phyloP scores from a whole-genome alignment of 2,113 vertebrate species.

The Phylloscopus whistleri region DNA sequence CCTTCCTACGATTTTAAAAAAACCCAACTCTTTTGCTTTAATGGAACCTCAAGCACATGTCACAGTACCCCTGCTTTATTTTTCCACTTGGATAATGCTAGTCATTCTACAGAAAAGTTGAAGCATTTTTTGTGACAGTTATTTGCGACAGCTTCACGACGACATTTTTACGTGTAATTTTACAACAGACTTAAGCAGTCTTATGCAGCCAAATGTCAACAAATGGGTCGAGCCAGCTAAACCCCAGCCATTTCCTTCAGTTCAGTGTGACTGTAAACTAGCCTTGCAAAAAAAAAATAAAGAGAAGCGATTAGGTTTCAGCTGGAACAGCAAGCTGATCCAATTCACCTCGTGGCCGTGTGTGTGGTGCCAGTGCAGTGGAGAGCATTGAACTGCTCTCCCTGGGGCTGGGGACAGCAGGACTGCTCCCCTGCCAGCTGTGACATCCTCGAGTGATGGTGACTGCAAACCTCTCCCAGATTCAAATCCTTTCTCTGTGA shows the following conservation, averaged over 20 bases:
- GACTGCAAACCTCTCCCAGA: not conserved
- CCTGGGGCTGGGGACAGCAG: not conserved
- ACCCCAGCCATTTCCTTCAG: not conserved
- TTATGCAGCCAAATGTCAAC: not conserved
- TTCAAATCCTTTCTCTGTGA: not conserved
- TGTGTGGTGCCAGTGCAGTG: not conserved
- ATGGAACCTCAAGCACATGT: not conserved
- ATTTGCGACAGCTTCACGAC: not conserved
- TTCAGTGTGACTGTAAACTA: not conserved
- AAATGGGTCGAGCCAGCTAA: not conserved
- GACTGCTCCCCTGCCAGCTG: not conserved
- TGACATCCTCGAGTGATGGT: fast-evolving
- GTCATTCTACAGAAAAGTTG: not conserved
- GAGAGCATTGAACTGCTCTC: not conserved
- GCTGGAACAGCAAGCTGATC: not conserved
- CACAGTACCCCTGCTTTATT: not conserved
- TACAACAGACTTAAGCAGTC: not conserved
- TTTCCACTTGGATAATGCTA: not conserved
- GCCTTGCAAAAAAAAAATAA: not conserved
- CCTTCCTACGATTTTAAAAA: not conserved
- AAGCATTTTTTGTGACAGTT: not conserved
- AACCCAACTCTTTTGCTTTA: not conserved
- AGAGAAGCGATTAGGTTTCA: not conserved
- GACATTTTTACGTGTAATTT: not conserved
- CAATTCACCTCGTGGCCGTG: not conserved